Percentiles rank a stretch among this genome's conserved stretches.
Conservation (phyloP, 2,113 vertebrate species). For the Eudyptes chrysolophus region DNA sequence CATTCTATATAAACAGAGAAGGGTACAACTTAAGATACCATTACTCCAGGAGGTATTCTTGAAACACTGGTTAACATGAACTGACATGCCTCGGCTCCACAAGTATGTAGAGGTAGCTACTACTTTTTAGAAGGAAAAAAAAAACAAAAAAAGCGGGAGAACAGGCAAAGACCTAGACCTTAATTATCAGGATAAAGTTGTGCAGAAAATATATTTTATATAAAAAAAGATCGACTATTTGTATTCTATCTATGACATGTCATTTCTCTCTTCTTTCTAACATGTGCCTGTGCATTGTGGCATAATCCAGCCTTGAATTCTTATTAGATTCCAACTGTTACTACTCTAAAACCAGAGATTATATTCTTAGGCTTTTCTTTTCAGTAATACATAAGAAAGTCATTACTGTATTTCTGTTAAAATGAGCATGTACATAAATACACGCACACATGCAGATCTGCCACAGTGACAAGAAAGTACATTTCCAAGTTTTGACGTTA, state of each 20-base stretch:
- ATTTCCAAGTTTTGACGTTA: neutral
- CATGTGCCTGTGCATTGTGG: rapidly evolving
- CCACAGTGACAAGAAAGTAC: neutral
- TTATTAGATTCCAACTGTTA: neutral
- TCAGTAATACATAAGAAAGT: neutral
- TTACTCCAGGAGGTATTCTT: neutral
- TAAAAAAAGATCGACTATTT: neutral
- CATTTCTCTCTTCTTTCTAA: neutral
- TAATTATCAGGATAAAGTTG: neutral
- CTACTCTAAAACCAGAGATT: neutral
- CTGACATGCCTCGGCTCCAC: neutral
- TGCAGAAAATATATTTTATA: neutral
- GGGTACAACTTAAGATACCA: neutral
- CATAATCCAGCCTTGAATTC: neutral
- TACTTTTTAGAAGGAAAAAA: neutral
- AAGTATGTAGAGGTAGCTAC: neutral
- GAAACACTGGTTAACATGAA: neutral
- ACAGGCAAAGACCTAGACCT: neutral
- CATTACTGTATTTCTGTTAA: neutral
- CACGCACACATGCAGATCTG: neutral
- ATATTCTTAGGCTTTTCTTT: neutral
- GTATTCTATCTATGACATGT: neutral
- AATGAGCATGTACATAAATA: neutral
- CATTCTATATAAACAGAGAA: neutral
- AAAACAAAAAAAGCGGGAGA: neutral